Base-by-base conservation (phyloP, 2,888 invertebrate species). In the Dendrolimus houi region DNA sequence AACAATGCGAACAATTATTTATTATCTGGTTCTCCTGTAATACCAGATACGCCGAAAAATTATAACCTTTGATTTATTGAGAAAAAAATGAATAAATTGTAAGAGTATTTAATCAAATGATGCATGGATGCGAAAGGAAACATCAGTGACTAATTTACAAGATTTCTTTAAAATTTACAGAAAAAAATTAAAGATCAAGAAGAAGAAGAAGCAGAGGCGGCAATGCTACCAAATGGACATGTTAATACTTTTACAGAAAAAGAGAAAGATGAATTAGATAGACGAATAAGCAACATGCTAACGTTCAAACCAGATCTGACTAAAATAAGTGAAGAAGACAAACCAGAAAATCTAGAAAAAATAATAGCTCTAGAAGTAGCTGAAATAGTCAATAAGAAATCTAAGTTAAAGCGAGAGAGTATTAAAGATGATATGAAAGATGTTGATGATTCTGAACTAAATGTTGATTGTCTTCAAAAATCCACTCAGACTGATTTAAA, bases 201-300 rank as follows among this genome's bases (percentile, higher is more conserved):
- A 59, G 80, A 77, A 9, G 63, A 61, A 1, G 81, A 79, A 63
- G 71, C 74, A 41, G 82, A 80, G 63, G 61, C 78, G 17, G 70
- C 72, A 17, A 75, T 81, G 61, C 59, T 83, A 3, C 62, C 77
- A 9, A 79, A 86, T 56, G 85, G 85, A 2, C 75, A 81, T 55
- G 59, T 79, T 8, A 58, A 72, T n/a, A 70, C 66, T 42, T 57
- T 70, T 52, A 55, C 65, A 41, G 68, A 69, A 2, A 77, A 69
- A 63, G 79, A 83, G 7, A 79, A 81, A 59, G 70, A 69, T n/a
- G 60, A 72, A 52, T 29, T 29, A 29, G 84, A 87, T 53, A 79
- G 81, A 73, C 76, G 81, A 71, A 83, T 87, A 47, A 86, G 76
- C 60, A 85, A 85, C 60, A 87, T 88, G 85, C 68, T 85, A 0